Evolutionary conservation across 2,888 invertebrate species (phyloP), one percentile per base, ranked within the genome.

Genomic region (Xestobium rufovillosum): DNA sequence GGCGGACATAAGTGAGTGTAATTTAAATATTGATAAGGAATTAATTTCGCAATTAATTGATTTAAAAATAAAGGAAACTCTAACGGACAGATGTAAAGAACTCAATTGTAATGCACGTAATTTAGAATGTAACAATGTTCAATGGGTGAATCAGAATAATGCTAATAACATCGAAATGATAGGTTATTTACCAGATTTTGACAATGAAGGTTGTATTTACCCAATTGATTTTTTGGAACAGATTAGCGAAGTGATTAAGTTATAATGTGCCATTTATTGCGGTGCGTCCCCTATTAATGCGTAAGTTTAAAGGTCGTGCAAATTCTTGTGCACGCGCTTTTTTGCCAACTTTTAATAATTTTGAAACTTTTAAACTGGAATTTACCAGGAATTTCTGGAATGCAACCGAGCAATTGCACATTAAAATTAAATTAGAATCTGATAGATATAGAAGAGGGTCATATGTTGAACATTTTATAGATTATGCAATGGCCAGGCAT

Each of bases 161-260:
- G n/a, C n/a, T n/a, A n/a, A n/a, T n/a, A n/a, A n/a, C n/a, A n/a
- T n/a, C n/a, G n/a, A n/a, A n/a, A n/a, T n/a, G n/a, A n/a, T n/a
- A n/a, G n/a, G n/a, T n/a, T n/a, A n/a, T 23, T 23, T 23, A n/a
- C 23, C 23, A 23, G n/a, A 23, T 23, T 23, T 23, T n/a, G 23
- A 23, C 8, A 23, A 23, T 23, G 23, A 23, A 23, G n/a, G 23
- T n/a, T 8, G 23, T 8, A n/a, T 23, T 8, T n/a, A 23, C 23
- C 23, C 23, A n/a, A 8, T 23, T 8, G 23, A 23, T 23, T 23
- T 23, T 23, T 8, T 23, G n/a, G n/a, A 23, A 8, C 23, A 23
- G n/a, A 8, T 23, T 8, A n/a, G n/a, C 8, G n/a, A 23, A 8
- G 8, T 23, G n/a, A 23, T 23, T 23, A 23, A 8, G 8, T 23